Base-by-base conservation (phyloP, 2,888 invertebrate genomes). In the Galeruca laticollis region DNA sequence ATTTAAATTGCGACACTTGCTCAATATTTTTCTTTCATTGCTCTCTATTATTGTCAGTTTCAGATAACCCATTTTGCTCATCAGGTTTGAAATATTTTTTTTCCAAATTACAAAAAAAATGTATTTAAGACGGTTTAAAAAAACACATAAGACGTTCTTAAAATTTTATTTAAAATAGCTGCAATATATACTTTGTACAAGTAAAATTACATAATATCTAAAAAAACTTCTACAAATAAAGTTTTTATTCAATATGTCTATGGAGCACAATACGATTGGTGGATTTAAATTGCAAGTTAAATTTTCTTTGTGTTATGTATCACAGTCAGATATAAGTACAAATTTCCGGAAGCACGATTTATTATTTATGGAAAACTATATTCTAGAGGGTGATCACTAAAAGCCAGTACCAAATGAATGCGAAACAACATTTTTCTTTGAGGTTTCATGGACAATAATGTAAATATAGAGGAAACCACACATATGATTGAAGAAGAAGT, bases 241-340 rank as follows among this genome's bases (percentile, higher is more conserved):
- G 21, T 31, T 15, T 31, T 54, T 4, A 4, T 54, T 54, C 13
- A 31, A 31, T 26, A 26, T 26, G 26, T 31, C 21, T 54, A 31
- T 10, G 31, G 26, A 31, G 54, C 54, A 31, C 54, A 31, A 33
- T 35, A 57, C 6, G 35, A 35, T 15, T 9, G 33, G 35, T 57
- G 35, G 47, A 9, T 31, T 35, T 57, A 33, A 15, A 57, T 31
- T n/a, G 18, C 11, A 18, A 57, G 35, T 57, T n/a, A 33, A 47
- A 47, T 6, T 21, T 52, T 26, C 15, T 57, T 33, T n/a, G 57
- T 68, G 65, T 65, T 52, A 31, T 60, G 54, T 70, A 74, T 72
- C 74, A 74, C 74, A 72, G 72, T 68, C 60, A 69, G 51, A 65
- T 26, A 57, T 74, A 74, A 72, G 72, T 74, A 74, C 70, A 68